phyloP scores from a whole-genome alignment of 2,113 vertebrate species.

The Mixornis gularis region DNA sequence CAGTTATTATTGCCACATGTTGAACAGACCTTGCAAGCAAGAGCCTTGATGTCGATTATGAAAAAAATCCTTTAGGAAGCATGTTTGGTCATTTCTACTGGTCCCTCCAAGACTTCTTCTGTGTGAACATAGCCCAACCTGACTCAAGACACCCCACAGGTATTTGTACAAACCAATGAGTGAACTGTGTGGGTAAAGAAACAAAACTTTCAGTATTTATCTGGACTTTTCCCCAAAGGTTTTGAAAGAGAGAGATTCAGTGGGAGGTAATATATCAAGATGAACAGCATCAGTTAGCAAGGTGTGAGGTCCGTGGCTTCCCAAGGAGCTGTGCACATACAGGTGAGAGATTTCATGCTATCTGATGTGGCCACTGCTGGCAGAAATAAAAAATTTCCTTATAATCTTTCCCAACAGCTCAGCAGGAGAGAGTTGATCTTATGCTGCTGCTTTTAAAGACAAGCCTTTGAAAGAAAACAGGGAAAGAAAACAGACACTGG shows the following conservation, averaged over 20 bases:
- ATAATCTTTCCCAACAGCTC: neutral
- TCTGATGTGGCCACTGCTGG: neutral
- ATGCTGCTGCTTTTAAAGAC: neutral
- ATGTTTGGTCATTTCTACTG: neutral
- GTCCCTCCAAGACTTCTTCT: neutral
- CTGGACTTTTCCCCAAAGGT: neutral
- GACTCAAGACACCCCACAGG: neutral
- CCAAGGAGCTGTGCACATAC: neutral
- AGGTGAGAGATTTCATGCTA: slow-evolving; percentile 11
- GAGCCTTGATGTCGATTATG: neutral
- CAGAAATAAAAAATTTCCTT: neutral
- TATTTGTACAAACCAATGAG: neutral
- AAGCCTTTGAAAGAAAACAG: neutral
- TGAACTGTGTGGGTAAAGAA: neutral
- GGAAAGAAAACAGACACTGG: neutral
- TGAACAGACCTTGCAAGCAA: neutral
- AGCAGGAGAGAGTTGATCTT: neutral
- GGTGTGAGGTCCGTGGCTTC: neutral
- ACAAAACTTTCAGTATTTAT: neutral
- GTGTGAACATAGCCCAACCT: neutral
- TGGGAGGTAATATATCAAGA: slow-evolving; percentile 19
- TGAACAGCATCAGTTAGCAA: neutral
- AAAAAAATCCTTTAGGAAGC: neutral
- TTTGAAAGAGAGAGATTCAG: neutral
- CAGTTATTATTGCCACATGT: neutral